Evolutionary conservation across 2,888 invertebrate species (phyloP).

Genomic region (Heterodera filipjevi): DNA sequence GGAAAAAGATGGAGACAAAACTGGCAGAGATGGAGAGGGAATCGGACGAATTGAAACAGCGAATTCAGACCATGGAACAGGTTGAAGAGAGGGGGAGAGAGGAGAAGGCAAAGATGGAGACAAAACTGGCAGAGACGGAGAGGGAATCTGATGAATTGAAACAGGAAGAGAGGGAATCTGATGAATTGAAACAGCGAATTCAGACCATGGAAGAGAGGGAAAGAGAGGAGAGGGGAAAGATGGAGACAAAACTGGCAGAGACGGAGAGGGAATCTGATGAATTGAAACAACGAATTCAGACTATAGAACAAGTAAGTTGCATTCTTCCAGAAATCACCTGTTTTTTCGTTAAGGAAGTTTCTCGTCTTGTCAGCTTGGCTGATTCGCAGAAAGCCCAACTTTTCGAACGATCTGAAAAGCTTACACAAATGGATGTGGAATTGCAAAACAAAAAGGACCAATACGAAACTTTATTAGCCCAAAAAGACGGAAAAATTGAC

Average conservation of each 20-base stretch:
- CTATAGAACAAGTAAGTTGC: not conserved
- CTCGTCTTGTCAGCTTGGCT: not conserved
- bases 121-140: too few species aligned
- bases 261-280: too few species aligned
- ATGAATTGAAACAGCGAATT: too few species aligned
- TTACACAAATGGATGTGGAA: not conserved
- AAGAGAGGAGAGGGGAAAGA: too few species aligned
- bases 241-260: too few species aligned
- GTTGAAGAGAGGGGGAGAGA: too few species aligned
- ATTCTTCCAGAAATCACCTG: too few species aligned
- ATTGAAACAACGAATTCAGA: too few species aligned
- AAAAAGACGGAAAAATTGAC: not conserved
- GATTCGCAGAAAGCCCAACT: not conserved
- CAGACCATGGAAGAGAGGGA: too few species aligned
- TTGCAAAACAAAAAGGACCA: not conserved
- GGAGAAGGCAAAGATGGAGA: too few species aligned
- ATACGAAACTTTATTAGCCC: not conserved
- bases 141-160: too few species aligned
- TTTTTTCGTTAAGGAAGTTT: too few species aligned
- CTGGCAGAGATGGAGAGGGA: slow-evolving; percentile 14
- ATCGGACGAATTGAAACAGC: slow-evolving; percentile 12
- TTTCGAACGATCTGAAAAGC: slow-evolving; percentile 1
- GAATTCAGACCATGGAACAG: not conserved
- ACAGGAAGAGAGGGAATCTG: slow-evolving; percentile 1
- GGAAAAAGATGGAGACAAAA: slow-evolving; percentile 16